Evolutionary conservation across 1,140 invertebrate species (phyloP).

Genomic region (Drosophila bipectinata): DNA sequence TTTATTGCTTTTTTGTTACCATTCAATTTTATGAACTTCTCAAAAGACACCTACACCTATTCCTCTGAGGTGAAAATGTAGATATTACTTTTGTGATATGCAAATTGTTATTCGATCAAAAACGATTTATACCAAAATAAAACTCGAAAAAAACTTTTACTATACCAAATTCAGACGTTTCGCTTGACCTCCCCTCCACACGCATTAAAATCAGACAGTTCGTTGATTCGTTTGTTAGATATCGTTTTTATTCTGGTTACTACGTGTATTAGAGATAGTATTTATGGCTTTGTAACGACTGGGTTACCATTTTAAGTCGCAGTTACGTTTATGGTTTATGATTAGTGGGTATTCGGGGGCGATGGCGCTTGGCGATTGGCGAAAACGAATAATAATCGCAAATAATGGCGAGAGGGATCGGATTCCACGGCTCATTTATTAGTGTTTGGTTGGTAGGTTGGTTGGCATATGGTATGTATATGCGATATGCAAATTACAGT

Average conservation of each 20-base stretch:
- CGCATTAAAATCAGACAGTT: slow-evolving; percentile 30
- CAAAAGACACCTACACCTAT: slow-evolving; percentile 65
- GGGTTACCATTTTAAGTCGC: slow-evolving; percentile 51
- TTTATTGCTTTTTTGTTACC: slow-evolving; percentile 40
- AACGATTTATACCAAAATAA: slow-evolving; percentile 69
- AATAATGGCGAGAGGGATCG: slow-evolving; percentile 47
- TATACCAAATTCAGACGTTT: slow-evolving; percentile 55
- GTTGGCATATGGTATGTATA: neutral
- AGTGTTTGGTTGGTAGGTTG: slow-evolving; percentile 43
- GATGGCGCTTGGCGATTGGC: neutral
- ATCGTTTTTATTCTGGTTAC: slow-evolving; percentile 70
- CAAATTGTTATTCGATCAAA: slow-evolving; percentile 79
- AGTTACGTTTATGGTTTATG: slow-evolving; percentile 50
- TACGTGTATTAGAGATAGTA: slow-evolving; percentile 63
- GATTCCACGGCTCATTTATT: slow-evolving; percentile 75
- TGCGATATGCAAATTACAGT: slow-evolving; percentile 63
- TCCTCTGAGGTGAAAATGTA: slow-evolving; percentile 79
- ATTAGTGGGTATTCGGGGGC: slow-evolving; percentile 45
- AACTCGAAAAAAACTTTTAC: slow-evolving; percentile 75
- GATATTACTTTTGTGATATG: slow-evolving; percentile 82
- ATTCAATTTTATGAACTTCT: slow-evolving; percentile 49
- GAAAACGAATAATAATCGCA: slow-evolving; percentile 33
- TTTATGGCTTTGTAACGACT: slow-evolving; percentile 69
- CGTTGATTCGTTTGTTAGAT: slow-evolving; percentile 71
- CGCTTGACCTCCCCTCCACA: neutral